These are phyloP conservation scores for Cheilosia scutellata DNA, from an alignment of 2,888 invertebrate genomes.

Conservation along the genomic window DNA sequence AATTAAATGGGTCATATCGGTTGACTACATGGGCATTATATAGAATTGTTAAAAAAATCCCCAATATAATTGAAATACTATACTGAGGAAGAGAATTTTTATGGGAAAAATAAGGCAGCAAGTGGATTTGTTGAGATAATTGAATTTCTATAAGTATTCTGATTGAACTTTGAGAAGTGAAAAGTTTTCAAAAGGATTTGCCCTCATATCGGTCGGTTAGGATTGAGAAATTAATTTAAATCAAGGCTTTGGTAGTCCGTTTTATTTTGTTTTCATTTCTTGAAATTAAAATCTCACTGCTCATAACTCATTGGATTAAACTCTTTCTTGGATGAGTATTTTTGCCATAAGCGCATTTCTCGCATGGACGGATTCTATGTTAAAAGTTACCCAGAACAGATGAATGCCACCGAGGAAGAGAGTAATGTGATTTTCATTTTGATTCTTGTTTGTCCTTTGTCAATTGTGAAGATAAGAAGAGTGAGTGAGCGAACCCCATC, in stretches of 20 bases:
- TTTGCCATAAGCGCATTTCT: constrained; percentile 16
- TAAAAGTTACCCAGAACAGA: neutral
- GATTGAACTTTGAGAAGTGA: constrained; percentile 25
- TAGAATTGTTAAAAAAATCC: constrained; percentile 12
- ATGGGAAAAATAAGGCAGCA: neutral
- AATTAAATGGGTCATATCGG: constrained; percentile 63
- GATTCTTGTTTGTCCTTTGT: neutral
- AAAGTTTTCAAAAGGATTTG: constrained; percentile 13
- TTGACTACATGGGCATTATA: constrained; percentile 31
- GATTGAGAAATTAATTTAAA: constrained; percentile 30
- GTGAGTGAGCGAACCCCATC: too few relatives aligned
- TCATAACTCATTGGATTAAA: constrained; percentile 8
- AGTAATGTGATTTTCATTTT: constrained; percentile 1
- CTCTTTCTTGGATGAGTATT: neutral
- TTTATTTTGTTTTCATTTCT: neutral
- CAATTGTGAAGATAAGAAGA: neutral
- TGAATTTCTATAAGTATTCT: constrained; percentile 35
- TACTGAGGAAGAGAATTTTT: neutral
- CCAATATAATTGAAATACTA: constrained; percentile 22
- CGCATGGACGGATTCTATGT: neutral
- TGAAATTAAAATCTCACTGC: constrained; percentile 19
- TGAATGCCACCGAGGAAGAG: neutral
- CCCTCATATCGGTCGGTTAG: neutral
- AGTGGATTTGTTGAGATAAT: constrained; percentile 21
- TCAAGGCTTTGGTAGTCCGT: neutral